Evolutionary conservation across 2,888 invertebrate species (phyloP), one percentile per base, ranked within the genome.

Genomic region (Pseudococcus longispinus): DNA sequence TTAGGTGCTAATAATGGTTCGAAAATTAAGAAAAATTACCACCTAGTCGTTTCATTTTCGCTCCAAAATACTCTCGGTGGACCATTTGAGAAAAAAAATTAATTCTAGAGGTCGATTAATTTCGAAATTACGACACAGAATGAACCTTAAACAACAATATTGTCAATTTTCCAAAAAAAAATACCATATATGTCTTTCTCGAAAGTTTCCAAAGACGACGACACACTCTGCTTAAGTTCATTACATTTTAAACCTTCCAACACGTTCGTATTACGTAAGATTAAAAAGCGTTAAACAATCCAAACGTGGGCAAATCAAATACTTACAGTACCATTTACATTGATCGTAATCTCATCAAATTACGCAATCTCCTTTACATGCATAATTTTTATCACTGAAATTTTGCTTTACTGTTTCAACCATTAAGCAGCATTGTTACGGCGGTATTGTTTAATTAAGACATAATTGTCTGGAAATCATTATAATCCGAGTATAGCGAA

Each of bases 281-380:
- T 70, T 70, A 11, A 29, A 70, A 70, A 70, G 70, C 29, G 29
- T 70, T 70, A 29, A 29, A 70, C 26, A 29, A 70, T 70, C 18
- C 29, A 29, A 60, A 70, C 70, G 70, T 70, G 29, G 70, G 29
- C 70, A 70, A 70, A 70, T 70, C 70, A 70, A 70, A 29, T 18
- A 29, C 29, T 37, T 5, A 4, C 37, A 37, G 37, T 8, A 32
- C 70, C 70, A 70, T 29, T 70, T 70, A 70, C 26, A 60, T 23
- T 60, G 70, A 70, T 70, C 29, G 70, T 70, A 70, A 70, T 70
- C 70, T 70, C 70, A 70, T 70, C 70, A 70, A 70, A 70, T 70
- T 70, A 70, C 70, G 70, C 29, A 70, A 70, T 29, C 70, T 70
- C n/a, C 29, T 70, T 70, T 70, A 18, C 70, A 70, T 70, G 29